Evolutionary conservation across 2,888 invertebrate genomes (phyloP).

Genomic region (Meganola albula): DNA sequence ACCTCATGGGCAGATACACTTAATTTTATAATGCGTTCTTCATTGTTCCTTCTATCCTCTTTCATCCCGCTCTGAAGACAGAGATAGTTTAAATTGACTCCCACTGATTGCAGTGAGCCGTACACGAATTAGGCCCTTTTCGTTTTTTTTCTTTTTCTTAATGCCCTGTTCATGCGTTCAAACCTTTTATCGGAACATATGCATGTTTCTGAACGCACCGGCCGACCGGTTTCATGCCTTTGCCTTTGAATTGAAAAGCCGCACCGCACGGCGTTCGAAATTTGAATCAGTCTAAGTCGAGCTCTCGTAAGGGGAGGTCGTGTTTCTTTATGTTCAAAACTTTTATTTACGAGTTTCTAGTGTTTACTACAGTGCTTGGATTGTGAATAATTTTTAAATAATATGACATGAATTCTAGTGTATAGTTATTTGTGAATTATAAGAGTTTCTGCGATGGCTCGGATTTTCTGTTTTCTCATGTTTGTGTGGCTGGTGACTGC

Average conservation of each 20-base stretch:
- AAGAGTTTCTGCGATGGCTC: slow-evolving; percentile 50
- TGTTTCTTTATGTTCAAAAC: slow-evolving; percentile 16
- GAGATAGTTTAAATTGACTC: slow-evolving; percentile 61
- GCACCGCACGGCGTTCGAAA: slow-evolving; percentile 48
- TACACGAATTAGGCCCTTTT: slow-evolving; percentile 72
- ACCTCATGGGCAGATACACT: slow-evolving; percentile 62
- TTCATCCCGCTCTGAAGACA: slow-evolving; percentile 32
- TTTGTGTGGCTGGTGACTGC: slow-evolving; percentile 58
- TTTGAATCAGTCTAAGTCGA: slow-evolving; percentile 60
- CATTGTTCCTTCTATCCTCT: slow-evolving; percentile 45
- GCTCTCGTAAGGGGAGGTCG: slow-evolving; percentile 35
- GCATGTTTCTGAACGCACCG: slow-evolving; percentile 63
- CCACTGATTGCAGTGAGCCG: slow-evolving; percentile 72
- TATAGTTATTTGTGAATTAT: slow-evolving; percentile 36
- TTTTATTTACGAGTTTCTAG: slow-evolving; percentile 54
- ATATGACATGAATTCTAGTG: slow-evolving; percentile 52
- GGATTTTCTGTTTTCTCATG: slow-evolving; percentile 58
- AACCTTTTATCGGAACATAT: slow-evolving; percentile 73
- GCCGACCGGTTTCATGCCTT: slow-evolving; percentile 66
- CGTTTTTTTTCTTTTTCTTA: slow-evolving; percentile 59
- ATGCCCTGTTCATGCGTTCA: slow-evolving; percentile 71
- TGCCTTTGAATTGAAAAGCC: slow-evolving; percentile 63
- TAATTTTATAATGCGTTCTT: slow-evolving; percentile 65
- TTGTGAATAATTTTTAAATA: slow-evolving; percentile 49
- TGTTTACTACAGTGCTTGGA: slow-evolving; percentile 49